Base-by-base conservation (phyloP, 2,888 invertebrate genomes). In the Melanostoma mellinum region DNA sequence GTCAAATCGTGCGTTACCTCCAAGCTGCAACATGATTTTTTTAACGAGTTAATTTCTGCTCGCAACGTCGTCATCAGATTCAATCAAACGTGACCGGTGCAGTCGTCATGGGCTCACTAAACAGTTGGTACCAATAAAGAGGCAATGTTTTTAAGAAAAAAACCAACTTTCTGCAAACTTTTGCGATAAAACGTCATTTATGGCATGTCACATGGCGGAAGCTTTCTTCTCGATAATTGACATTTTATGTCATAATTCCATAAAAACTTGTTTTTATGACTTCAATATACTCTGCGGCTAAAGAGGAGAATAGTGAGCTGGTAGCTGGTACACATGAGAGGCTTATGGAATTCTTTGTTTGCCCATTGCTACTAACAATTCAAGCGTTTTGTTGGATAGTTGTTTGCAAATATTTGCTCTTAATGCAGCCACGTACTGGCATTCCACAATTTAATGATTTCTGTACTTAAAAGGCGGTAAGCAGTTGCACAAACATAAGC, bases 241-340 rank as follows among this genome's bases (percentile, higher is more conserved):
- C 73, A 73, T 73, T 79, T 79, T 73, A 79, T 79, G 78, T 79
- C 73, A 79, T 73, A 73, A 67, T 68, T 60, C 38, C 60, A 65
- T 52, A 72, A 35, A 42, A 46, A 56, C 61, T 20, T 40, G 53
- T 53, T 75, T 50, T 50, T 10, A 36, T 67, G 9, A 38, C 36
- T 52, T 20, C 10, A 35, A 33, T 53, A 6, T 9, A 20, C 38
- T 50, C 2, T 40, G 33, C 20, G 20, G 8, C 36, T 2, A 61
- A 3, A 61, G 30, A 36, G 10, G 38, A 6, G 30, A 30, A 10
- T 42, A 42, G 9, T 9, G 42, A 42, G 0, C 9, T 42, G 8
- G 42, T 10, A 3, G 44, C 3, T 46, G 42, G 42, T 42, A 42
- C 9, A 36, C 9, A 46, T 20, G 35, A 48, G 48, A 46, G 40